Evolutionary conservation across 1,140 invertebrate genomes (phyloP).

Genomic region (Plectus sambesii): DNA sequence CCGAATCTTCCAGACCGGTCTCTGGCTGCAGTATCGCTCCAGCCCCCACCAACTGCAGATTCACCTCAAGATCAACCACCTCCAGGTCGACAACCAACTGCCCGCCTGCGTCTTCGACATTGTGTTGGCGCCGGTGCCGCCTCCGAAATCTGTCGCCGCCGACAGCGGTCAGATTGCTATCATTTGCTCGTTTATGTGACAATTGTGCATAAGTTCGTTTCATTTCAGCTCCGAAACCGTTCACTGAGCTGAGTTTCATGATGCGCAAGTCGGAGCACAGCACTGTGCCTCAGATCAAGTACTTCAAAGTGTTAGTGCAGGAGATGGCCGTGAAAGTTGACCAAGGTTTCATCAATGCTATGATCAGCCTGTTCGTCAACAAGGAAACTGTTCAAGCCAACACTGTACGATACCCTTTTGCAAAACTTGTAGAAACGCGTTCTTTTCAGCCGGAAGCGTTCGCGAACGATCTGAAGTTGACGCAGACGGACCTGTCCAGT

Average conservation of each 20-base stretch:
- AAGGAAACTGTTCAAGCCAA: slow-evolving; percentile 47
- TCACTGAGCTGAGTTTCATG: slow-evolving; percentile 82
- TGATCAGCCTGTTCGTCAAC: slow-evolving; percentile 63
- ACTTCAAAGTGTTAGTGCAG: slow-evolving; percentile 58
- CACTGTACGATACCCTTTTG: slow-evolving; percentile 38
- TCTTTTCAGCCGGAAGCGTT: slow-evolving; percentile 45
- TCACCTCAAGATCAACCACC: slow-evolving; percentile 44
- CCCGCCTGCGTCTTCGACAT: slow-evolving; percentile 82
- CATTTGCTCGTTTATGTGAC: slow-evolving; percentile 5
- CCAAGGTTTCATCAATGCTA: slow-evolving; percentile 76
- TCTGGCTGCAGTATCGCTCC: slow-evolving; percentile 73
- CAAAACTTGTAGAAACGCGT: too few species aligned
- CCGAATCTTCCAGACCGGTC: slow-evolving; percentile 49
- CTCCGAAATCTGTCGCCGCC: slow-evolving; percentile 76
- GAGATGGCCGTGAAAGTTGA: slow-evolving; percentile 94
- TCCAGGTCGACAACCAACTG: slow-evolving; percentile 51
- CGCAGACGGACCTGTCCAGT: slow-evolving; percentile 36
- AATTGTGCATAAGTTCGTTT: background rate
- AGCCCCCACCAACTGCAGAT: slow-evolving; percentile 71
- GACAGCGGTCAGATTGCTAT: slow-evolving; percentile 54
- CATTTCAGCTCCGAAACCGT: slow-evolving; percentile 68
- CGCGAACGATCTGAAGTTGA: slow-evolving; percentile 45
- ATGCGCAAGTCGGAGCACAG: slow-evolving; percentile 70
- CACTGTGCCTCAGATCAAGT: slow-evolving; percentile 75
- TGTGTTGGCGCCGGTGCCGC: slow-evolving; percentile 77